Base-by-base conservation (phyloP, 2,888 invertebrate species). In the Lochmaea crataegi region DNA sequence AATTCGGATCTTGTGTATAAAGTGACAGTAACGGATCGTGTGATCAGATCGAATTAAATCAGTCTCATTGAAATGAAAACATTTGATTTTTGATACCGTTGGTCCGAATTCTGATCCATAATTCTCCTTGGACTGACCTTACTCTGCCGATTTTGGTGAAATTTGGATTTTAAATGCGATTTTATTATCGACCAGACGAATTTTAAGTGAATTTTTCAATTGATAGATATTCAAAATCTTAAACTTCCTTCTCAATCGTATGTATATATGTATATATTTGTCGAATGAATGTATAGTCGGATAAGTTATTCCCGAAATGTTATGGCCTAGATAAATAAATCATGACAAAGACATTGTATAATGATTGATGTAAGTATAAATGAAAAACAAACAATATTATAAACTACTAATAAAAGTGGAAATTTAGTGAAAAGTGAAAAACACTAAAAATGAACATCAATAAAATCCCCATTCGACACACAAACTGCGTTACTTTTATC, bases 91-190 rank as follows among this genome's bases (percentile, higher is more conserved):
- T 42, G 53, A 65, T 65, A 65, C 65, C 65, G 65, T 65, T 65
- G 65, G 51, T 65, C 65, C 53, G 22, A 66, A 66, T 42, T 66
- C 22, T 22, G 7, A 56, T 32, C 38, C 41, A 42, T 12, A 22
- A 11, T 65, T 78, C 78, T 75, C 78, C 78, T 78, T 76, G 61
- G 42, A 32, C 32, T 78, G 71, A 76, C 78, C 78, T 78, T 78
- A 71, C 74, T 75, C 75, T 76, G 74, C 74, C 26, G 58, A 58
- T 45, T 67, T 58, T 71, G 71, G 57, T 22, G 51, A 73, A 72
- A 78, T 76, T 78, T 78, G 72, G 71, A 58, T 72, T 78, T 76
- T 71, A 75, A 78, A 78, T 77, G 63, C 56, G 65, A 65, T 68
- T 74, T 67, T 53, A 61, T 67, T 57, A 65, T 74, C 68, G 73